These are phyloP conservation scores for Gobio gobio DNA, from an alignment of 2,113 vertebrate genomes.

Conservation along the genomic window DNA sequence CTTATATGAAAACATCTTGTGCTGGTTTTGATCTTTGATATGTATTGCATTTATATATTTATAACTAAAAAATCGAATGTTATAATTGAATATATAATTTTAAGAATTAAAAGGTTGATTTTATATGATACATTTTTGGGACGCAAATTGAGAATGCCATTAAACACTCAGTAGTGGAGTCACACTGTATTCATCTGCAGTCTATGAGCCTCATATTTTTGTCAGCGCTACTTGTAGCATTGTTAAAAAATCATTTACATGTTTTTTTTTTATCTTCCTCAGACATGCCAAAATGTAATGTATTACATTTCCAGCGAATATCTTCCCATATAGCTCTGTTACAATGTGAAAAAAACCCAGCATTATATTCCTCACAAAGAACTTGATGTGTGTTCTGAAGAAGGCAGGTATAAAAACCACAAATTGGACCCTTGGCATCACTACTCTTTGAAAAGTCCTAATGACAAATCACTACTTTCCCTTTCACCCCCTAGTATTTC, in stretches of 20 bases:
- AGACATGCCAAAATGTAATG: not conserved
- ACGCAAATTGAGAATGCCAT: not conserved
- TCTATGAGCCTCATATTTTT: not conserved
- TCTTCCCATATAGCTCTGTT: not conserved
- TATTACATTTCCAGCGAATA: not conserved
- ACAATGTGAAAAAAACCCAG: not conserved
- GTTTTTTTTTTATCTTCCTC: not conserved
- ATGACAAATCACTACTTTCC: constrained; percentile 79
- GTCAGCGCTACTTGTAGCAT: not conserved
- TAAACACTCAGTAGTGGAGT: too few relatives aligned
- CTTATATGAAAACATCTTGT: not conserved
- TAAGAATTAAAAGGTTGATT: too few relatives aligned
- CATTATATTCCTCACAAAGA: constrained; percentile 46
- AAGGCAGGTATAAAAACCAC: constrained; percentile 61
- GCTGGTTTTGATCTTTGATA: not conserved
- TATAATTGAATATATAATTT: too few relatives aligned
- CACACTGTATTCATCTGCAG: not conserved
- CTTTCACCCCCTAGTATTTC: constrained; percentile 72
- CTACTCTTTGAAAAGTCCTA: constrained; percentile 74
- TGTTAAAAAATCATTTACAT: not conserved
- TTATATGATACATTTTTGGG: too few relatives aligned
- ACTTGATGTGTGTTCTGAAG: constrained; percentile 49
- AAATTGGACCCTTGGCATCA: constrained; percentile 73
- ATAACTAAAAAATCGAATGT: too few relatives aligned
- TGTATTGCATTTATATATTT: not conserved